A percentile compares a stretch with the other conserved stretches of the same genome.
These are phyloP conservation scores for Chymomyza costata DNA, from an alignment of 1,140 invertebrate species.

Conservation along the genomic window DNA sequence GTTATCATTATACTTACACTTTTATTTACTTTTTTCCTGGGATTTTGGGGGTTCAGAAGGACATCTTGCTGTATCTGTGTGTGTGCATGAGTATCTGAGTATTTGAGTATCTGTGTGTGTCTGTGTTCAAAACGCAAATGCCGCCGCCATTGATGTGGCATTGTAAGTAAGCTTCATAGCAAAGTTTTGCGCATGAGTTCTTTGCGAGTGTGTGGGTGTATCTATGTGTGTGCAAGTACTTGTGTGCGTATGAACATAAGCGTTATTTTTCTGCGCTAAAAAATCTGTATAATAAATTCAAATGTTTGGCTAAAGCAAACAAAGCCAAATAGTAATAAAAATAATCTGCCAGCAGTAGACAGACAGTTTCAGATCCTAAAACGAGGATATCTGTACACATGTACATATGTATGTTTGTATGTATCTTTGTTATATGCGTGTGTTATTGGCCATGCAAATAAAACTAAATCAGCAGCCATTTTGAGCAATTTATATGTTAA, in stretches of 20 bases:
- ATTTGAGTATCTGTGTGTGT: conserved; percentile 7
- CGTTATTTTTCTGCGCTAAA: conserved; percentile 73
- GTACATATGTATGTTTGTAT: neutral
- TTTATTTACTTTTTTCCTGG: too few species aligned
- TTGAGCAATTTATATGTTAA: conserved; percentile 73
- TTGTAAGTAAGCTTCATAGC: conserved; percentile 13
- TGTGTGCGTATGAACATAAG: conserved; percentile 44
- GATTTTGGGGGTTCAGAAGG: neutral
- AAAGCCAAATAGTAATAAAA: conserved; percentile 51
- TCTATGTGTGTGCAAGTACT: conserved; percentile 9
- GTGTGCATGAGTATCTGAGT: neutral
- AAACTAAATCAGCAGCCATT: conserved; percentile 70
- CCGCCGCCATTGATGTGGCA: conserved; percentile 13
- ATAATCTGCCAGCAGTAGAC: conserved; percentile 49
- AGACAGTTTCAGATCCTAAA: too few species aligned
- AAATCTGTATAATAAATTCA: conserved; percentile 71
- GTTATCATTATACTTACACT: conserved; percentile 54
- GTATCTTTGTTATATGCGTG: conserved; percentile 1
- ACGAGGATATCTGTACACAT: neutral
- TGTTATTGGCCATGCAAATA: conserved; percentile 28
- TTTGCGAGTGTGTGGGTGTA: conserved; percentile 3
- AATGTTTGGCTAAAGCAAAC: conserved; percentile 42
- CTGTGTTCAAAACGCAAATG: conserved; percentile 27
- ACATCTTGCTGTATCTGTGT: neutral
- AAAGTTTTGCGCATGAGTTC: conserved; percentile 29